phyloP scores from a whole-genome alignment of 2,113 vertebrate genomes.

The Mesitornis unicolor region DNA sequence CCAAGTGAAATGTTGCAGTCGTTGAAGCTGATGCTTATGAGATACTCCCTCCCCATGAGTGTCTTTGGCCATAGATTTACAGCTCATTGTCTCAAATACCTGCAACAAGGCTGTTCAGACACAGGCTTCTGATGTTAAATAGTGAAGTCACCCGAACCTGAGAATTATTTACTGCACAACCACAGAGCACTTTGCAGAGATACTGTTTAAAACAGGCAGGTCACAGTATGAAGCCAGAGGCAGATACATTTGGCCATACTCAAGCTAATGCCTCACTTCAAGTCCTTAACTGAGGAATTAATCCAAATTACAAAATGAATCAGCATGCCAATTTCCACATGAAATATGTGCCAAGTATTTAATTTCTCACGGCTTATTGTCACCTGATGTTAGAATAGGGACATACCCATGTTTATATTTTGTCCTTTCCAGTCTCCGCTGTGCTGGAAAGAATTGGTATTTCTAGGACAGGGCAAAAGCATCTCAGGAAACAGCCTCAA shows the following conservation, averaged over 20 bases:
- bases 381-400: background rate
- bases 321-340: background rate
- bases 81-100: background rate
- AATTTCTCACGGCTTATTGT: background rate
- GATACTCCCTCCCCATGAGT: background rate
- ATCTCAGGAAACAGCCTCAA: background rate
- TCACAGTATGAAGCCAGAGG: background rate
- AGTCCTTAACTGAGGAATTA: background rate
- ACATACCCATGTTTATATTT: background rate
- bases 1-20: background rate
- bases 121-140: background rate
- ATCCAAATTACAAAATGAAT: background rate
- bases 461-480: background rate
- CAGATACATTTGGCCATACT: background rate
- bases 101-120: background rate
- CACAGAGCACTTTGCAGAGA: background rate
- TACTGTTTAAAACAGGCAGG: background rate
- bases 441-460: background rate
- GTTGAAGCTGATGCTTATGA: background rate
- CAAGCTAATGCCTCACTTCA: background rate
- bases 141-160: background rate
- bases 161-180: background rate
- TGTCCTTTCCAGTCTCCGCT: background rate
- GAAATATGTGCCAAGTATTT: background rate
- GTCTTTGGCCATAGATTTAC: background rate